Percentiles rank a stretch among this genome's conserved stretches.
Evolutionary conservation across 2,797 vertebrate species (phyloP).

Genomic region (Sebastes matsubarae): DNA sequence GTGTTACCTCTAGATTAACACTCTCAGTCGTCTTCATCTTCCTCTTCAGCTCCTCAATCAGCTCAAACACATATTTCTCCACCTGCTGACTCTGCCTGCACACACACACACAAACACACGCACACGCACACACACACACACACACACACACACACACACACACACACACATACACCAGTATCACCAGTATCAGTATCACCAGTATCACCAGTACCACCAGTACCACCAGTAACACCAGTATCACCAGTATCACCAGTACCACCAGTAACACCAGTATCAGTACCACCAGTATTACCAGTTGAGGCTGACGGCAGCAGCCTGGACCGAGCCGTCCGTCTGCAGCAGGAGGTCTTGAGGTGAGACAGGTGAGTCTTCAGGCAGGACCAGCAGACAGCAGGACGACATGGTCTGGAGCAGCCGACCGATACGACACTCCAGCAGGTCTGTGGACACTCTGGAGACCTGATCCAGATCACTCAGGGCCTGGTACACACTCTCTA

Average conservation of each 20-base stretch:
- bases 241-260: fast-evolving
- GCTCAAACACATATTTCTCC: slow-evolving; percentile 78
- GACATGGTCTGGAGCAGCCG: slow-evolving; percentile 77
- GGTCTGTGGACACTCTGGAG: slow-evolving; percentile 74
- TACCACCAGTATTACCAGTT: slow-evolving; percentile 61
- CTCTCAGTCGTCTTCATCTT: slow-evolving; percentile 75
- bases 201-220: too few relatives aligned
- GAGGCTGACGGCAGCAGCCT: slow-evolving; percentile 65
- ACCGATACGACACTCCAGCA: slow-evolving; percentile 85
- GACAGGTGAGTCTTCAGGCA: slow-evolving; percentile 78
- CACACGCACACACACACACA: too few relatives aligned
- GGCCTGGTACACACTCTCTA: slow-evolving; percentile 70
- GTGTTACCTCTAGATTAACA: slow-evolving; percentile 76
- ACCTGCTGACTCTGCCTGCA: slow-evolving; percentile 86
- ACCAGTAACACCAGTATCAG: too few relatives aligned
- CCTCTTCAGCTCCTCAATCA: slow-evolving; percentile 80
- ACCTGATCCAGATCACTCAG: slow-evolving; percentile 78
- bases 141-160: too few relatives aligned
- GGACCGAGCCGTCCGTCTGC: slow-evolving; percentile 68
- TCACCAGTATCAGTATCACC: too few relatives aligned
- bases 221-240: too few relatives aligned
- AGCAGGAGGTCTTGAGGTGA: slow-evolving; percentile 77
- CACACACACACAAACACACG: not conserved
- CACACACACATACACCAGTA: too few relatives aligned
- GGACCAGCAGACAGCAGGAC: slow-evolving; percentile 75